A percentile compares a stretch with the other conserved stretches of the same genome.
These are phyloP conservation scores for Leptonema lineaticorne DNA, from an alignment of 1,140 invertebrate genomes.

Conservation along the genomic window DNA sequence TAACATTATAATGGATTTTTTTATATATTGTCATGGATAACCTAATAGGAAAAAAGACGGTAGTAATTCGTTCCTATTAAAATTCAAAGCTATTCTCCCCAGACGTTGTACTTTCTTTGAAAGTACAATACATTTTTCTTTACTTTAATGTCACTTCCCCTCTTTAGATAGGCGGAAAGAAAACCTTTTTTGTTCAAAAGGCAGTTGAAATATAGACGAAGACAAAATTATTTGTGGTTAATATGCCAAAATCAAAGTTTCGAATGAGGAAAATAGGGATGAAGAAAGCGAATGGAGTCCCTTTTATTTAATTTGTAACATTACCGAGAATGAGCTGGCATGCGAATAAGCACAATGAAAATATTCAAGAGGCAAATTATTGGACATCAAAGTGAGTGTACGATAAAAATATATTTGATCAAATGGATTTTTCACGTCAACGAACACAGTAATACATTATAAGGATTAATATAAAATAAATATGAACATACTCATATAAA, in stretches of 20 bases:
- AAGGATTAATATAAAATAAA: neutral
- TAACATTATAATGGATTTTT: constrained; percentile 38
- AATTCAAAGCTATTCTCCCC: constrained; percentile 38
- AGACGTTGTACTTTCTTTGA: constrained; percentile 10
- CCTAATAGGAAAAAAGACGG: constrained; percentile 34
- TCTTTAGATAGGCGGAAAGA: neutral
- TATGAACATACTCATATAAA: too few species aligned
- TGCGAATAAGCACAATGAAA: neutral
- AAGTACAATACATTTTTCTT: constrained; percentile 31
- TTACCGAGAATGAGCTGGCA: too few species aligned
- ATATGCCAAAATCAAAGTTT: too few species aligned
- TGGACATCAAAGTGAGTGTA: neutral
- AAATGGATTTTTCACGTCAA: neutral
- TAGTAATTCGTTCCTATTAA: constrained; percentile 41
- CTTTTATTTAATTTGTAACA: too few species aligned
- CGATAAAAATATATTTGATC: constrained; percentile 14
- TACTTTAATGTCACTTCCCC: constrained; percentile 13
- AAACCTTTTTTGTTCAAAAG: neutral
- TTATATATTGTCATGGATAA: constrained; percentile 22
- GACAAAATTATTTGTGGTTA: neutral
- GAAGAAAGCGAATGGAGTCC: too few species aligned
- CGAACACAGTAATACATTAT: neutral
- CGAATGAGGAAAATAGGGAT: too few species aligned
- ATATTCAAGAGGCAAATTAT: neutral
- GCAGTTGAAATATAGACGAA: neutral